Evolutionary conservation across 2,113 vertebrate genomes (phyloP).

Genomic region (Collichthys lucidus): DNA sequence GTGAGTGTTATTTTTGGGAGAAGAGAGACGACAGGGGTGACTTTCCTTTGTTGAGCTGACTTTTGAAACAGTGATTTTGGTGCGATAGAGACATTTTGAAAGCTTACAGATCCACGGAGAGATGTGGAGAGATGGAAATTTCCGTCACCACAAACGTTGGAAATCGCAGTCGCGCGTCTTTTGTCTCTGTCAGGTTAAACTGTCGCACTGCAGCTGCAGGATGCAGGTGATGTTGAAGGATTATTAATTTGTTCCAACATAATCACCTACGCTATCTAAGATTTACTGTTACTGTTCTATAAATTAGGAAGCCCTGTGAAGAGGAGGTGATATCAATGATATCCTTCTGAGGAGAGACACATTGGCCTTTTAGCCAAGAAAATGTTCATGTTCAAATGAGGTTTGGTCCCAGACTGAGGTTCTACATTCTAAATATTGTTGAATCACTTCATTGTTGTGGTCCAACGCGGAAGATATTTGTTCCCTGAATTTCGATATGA

Average conservation of each 20-base stretch:
- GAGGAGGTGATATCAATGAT: not conserved
- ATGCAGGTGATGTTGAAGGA: not conserved
- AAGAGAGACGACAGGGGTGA: slow-evolving; percentile 31
- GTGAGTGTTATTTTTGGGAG: slow-evolving; percentile 48
- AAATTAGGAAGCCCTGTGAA: not conserved
- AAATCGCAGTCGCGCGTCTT: not conserved
- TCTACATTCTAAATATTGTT: no score
- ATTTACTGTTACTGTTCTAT: not conserved
- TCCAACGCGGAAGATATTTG: no score
- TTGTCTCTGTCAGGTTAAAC: slow-evolving; percentile 14
- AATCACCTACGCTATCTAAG: not conserved
- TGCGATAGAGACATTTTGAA: slow-evolving; percentile 37
- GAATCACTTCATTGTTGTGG: no score
- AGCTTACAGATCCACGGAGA: slow-evolving; percentile 49
- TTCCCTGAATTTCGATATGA: no score
- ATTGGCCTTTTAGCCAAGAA: not conserved
- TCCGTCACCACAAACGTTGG: not conserved
- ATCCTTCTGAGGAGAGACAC: not conserved
- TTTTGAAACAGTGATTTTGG: slow-evolving; percentile 36
- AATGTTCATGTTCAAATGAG: not conserved
- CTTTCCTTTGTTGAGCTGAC: slow-evolving; percentile 51
- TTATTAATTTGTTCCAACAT: not conserved
- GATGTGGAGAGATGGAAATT: not conserved
- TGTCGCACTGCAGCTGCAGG: not conserved
- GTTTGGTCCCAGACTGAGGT: not conserved